Evolutionary conservation across 2,797 vertebrate genomes (phyloP).

Genomic region (Etheostoma perlongum): DNA sequence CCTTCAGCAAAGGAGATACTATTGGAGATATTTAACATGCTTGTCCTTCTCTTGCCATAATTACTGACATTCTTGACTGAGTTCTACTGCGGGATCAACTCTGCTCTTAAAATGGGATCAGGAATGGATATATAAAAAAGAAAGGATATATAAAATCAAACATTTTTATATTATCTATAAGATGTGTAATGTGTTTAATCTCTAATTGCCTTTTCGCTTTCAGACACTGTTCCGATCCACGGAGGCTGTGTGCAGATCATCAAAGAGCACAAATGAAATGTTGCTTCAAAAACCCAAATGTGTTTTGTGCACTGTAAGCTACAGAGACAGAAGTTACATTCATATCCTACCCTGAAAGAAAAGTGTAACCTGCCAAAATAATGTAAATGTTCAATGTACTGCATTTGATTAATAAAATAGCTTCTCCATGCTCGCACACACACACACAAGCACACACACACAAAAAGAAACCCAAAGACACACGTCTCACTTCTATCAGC

Average conservation of each 20-base stretch:
- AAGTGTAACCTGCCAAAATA: constrained; percentile 15
- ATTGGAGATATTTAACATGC: not conserved
- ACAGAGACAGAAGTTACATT: not conserved
- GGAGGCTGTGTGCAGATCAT: not conserved
- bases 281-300: not conserved
- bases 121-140: not conserved
- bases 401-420: constrained; percentile 53
- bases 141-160: too few relatives aligned
- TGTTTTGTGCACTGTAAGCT: too few relatives aligned
- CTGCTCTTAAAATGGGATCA: not conserved
- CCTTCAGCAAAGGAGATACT: constrained; percentile 5
- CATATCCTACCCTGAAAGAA: not conserved
- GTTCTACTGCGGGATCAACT: not conserved
- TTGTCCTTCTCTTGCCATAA: not conserved
- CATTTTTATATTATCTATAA: not conserved
- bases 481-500: constrained; percentile 61
- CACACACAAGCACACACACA: constrained; percentile 10
- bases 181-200: not conserved
- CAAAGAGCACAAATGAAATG: not conserved
- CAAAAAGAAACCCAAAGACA: constrained; percentile 33
- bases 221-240: too few relatives aligned
- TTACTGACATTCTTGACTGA: constrained; percentile 7
- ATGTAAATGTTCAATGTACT: constrained; percentile 20
- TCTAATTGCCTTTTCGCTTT: not conserved
- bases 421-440: constrained; percentile 23